phyloP scores from a whole-genome alignment of 1,140 invertebrate genomes.

The Plodia interpunctella region DNA sequence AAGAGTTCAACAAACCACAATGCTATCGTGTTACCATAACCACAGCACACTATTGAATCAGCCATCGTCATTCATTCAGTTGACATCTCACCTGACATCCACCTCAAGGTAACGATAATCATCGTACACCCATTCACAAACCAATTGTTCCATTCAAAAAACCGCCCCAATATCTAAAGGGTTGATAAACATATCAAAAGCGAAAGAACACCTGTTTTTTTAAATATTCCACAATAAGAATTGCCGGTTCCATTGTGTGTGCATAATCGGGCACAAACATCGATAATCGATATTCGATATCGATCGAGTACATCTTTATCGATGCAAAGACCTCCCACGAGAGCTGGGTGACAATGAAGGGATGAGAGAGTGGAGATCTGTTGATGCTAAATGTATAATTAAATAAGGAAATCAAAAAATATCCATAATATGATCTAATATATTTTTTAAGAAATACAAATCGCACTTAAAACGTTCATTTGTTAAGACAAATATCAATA shows the following conservation, averaged over 20 bases:
- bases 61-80: constrained; percentile 43
- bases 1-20: constrained; percentile 4
- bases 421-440: neutral
- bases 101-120: constrained; percentile 62
- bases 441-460: neutral
- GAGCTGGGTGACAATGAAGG: constrained; percentile 28
- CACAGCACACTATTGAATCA: constrained; percentile 36
- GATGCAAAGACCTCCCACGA: constrained; percentile 57
- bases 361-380: constrained; percentile 23
- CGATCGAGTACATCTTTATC: constrained; percentile 42
- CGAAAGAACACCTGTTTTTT: constrained; percentile 63
- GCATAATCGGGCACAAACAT: constrained; percentile 63
- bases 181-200: constrained; percentile 75
- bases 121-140: constrained; percentile 65
- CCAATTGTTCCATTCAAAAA: constrained; percentile 57
- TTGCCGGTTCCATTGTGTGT: constrained; percentile 49
- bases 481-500: neutral
- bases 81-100: constrained; percentile 74
- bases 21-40: constrained; percentile 42
- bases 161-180: constrained; percentile 64
- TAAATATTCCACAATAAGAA: constrained; percentile 41
- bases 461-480: too few species aligned
- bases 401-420: constrained; percentile 6
- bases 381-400: constrained; percentile 21
- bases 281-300: constrained; percentile 63